Evolutionary conservation across 1,140 invertebrate genomes (phyloP), one percentile per base, ranked within the genome.

Genomic region (Drosophila baimaii): DNA sequence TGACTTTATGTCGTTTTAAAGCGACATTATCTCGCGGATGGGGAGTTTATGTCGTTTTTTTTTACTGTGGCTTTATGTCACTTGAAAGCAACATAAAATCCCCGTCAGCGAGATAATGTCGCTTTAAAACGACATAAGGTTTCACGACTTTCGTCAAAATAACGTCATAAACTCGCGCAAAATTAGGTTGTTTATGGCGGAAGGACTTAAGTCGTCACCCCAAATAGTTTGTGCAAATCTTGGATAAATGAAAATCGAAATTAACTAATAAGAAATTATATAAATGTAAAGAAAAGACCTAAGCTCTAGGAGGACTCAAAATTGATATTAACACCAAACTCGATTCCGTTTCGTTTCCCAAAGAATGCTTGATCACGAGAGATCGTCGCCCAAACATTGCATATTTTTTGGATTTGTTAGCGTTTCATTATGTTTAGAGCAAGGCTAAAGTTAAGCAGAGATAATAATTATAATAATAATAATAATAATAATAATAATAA

Each of bases 401-500:
- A 70, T 74, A 77, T 69, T 72, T 73, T 81, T 81, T 76, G 59
- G 70, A 81, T 81, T 69, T 86, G 81, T 86, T 84, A 80, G 52
- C 66, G 66, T 66, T 64, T 66, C 62, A 58, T 76, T 59, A 33
- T 75, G 59, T 57, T 52, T 66, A 76, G 51, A 75, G 72, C 59
- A 43, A 78, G 75, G 49, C 66, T 71, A 62, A 77, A 77, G 23
- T 61, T 63, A 78, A 62, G 64, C 29, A 70, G 13, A 68, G 64
- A 70, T 78, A 68, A 69, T 69, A 69, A 77, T 68, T 17, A 39
- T 58, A 64, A 49, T 62, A 63, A 41, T 46, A 47, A 46, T 49
- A 52, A 56, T 62, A 47, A 49, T 29, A n/a, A 39, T 58, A 64
- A 49, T 62, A 63, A 41, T 46, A 47, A 46, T 49, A 52, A 56